These are phyloP conservation scores for Siphlonurus alternatus DNA, from an alignment of 2,888 invertebrate genomes.

Conservation along the genomic window DNA sequence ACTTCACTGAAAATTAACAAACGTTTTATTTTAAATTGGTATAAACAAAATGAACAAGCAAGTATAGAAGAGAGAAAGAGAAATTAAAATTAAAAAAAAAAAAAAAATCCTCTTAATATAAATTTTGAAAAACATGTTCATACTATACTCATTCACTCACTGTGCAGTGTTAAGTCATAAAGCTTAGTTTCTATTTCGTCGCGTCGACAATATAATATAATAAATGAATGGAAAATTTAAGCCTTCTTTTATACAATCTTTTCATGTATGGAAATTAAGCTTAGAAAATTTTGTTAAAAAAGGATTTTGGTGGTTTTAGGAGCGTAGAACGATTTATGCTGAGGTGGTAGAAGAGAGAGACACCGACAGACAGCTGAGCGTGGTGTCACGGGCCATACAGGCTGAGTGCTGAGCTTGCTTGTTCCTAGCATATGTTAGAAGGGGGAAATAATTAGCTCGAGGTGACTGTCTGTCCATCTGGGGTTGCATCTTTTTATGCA, in stretches of 20 bases:
- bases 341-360: neutral
- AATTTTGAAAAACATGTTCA: neutral
- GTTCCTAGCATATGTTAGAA: neutral
- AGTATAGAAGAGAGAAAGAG: neutral
- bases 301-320: neutral
- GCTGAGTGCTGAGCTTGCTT: neutral
- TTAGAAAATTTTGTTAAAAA: neutral
- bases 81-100: neutral
- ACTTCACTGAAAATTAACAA: neutral
- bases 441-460: neutral
- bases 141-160: neutral
- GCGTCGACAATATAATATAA: neutral
- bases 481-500: neutral
- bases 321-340: neutral
- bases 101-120: neutral
- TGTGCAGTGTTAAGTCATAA: neutral
- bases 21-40: neutral
- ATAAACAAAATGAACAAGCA: neutral
- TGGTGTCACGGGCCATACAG: neutral
- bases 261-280: neutral
- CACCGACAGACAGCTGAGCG: neutral
- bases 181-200: neutral
- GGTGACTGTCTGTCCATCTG: neutral
- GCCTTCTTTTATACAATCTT: neutral
- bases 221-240: neutral